Evolutionary conservation across 2,797 vertebrate genomes (phyloP).

Genomic region (Channallabes apus): DNA sequence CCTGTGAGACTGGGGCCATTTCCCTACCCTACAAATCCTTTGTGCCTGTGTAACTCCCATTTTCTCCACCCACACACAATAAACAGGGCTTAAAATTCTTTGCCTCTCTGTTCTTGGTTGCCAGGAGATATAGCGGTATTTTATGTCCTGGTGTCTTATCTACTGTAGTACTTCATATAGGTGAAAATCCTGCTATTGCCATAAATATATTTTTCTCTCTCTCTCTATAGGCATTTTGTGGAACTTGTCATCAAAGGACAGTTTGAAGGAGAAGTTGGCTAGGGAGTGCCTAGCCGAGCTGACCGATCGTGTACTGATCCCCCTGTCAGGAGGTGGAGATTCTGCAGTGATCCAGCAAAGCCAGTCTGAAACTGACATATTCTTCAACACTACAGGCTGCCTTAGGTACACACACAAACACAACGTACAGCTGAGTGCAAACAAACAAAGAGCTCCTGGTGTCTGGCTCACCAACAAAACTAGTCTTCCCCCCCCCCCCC

Average conservation of each 20-base stretch:
- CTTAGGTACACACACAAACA: slow-evolving; percentile 78
- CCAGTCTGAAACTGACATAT: slow-evolving; percentile 86
- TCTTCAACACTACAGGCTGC: slow-evolving; percentile 92
- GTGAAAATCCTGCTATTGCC: slow-evolving; percentile 7
- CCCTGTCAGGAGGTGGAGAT: slow-evolving; percentile 72
- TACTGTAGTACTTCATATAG: background rate
- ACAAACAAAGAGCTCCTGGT: background rate
- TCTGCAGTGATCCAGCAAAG: slow-evolving; percentile 80
- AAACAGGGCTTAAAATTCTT: slow-evolving; percentile 57
- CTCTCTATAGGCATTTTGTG: slow-evolving; percentile 85
- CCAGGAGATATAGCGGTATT: slow-evolving; percentile 45
- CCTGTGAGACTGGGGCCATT: slow-evolving; percentile 42
- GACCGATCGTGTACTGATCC: slow-evolving; percentile 84
- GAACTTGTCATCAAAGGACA: slow-evolving; percentile 96
- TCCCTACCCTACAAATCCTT: slow-evolving; percentile 45
- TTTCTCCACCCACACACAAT: slow-evolving; percentile 39
- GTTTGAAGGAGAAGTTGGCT: slow-evolving; percentile 89
- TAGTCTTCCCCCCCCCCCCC: too few relatives aligned
- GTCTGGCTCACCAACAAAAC: background rate
- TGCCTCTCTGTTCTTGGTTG: slow-evolving; percentile 39
- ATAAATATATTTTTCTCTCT: background rate
- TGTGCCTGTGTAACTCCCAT: slow-evolving; percentile 37
- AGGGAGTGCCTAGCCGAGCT: slow-evolving; percentile 84
- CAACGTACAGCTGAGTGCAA: background rate
- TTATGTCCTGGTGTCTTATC: slow-evolving; percentile 32